Evolutionary conservation across 2,888 invertebrate species (phyloP), one percentile per base, ranked within the genome.

Genomic region (Platycheirus rosarum): DNA sequence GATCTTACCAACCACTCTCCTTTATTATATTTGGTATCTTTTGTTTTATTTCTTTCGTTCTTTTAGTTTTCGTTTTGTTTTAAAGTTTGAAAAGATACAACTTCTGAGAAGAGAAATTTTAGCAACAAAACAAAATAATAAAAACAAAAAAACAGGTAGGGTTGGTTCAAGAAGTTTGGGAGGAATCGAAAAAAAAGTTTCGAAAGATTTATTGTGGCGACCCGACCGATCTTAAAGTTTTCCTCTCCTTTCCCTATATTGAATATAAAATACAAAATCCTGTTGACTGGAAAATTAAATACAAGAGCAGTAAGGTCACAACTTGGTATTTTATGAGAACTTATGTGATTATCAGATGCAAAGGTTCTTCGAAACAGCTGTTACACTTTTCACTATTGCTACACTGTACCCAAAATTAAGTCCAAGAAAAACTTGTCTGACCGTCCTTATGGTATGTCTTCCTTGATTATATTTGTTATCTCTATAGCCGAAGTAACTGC

Each of bases 201-300:
- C 37, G 40, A 75, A 65, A 65, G 80, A 75, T 80, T 80, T 80
- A 80, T 80, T 75, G 53, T 53, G 37, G 53, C 70, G 13, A 51
- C 20, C 29, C 55, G 48, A 37, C 48, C 42, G 55, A 37, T 51
- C 32, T n/a, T n/a, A n/a, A 51, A 62, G 70, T 70, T 80, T 70
- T 60, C 7, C 37, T 14, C 11, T 26, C 16, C 11, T 60, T 14
- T 60, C 37, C 37, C 3, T 9, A 42, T 60, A 60, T 29, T 60
- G 14, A 60, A 44, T 60, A 29, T 60, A 18, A 60, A 44, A 42
- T 60, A 60, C 16, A 8, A n/a, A 7, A n/a, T 29, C n/a, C 5
- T 26, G 42, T 29, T 44, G 60, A 60, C 42, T 42, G 16, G 0
- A 13, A 60, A 60, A 60, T 60, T 42, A 44, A 60, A 35, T 8